These are phyloP conservation scores for Rhipidura dahli DNA, from an alignment of 2,113 vertebrate genomes.

Conservation along the genomic window DNA sequence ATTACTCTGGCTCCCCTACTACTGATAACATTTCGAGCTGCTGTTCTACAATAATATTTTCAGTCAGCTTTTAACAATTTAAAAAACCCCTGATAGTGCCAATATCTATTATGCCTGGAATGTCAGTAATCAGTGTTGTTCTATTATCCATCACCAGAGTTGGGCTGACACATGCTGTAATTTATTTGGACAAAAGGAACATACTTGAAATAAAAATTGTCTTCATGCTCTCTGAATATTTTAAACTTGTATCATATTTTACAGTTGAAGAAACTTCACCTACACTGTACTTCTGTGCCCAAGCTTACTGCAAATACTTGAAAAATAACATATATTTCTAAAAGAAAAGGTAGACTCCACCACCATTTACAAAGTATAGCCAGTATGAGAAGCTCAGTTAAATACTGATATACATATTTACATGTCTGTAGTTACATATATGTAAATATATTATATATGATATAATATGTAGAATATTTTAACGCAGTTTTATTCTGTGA, in stretches of 20 bases:
- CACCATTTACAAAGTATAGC: background rate
- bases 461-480: background rate
- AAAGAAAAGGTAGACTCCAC: fast-evolving
- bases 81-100: background rate
- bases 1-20: background rate
- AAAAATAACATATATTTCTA: background rate
- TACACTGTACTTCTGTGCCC: background rate
- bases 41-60: background rate
- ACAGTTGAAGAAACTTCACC: background rate
- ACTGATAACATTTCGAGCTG: background rate
- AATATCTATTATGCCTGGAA: background rate
- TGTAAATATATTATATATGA: background rate
- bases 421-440: background rate
- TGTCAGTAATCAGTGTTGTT: background rate
- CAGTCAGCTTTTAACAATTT: background rate
- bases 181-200: background rate
- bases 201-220: background rate
- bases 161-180: background rate
- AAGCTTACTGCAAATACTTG: background rate
- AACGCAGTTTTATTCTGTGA: background rate
- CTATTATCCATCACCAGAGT: background rate
- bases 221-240: background rate
- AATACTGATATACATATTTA: background rate
- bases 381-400: background rate
- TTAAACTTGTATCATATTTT: background rate